Evolutionary conservation across 2,113 vertebrate genomes (phyloP), one percentile per base, ranked within the genome.

Genomic region (Siphamia tubifer): DNA sequence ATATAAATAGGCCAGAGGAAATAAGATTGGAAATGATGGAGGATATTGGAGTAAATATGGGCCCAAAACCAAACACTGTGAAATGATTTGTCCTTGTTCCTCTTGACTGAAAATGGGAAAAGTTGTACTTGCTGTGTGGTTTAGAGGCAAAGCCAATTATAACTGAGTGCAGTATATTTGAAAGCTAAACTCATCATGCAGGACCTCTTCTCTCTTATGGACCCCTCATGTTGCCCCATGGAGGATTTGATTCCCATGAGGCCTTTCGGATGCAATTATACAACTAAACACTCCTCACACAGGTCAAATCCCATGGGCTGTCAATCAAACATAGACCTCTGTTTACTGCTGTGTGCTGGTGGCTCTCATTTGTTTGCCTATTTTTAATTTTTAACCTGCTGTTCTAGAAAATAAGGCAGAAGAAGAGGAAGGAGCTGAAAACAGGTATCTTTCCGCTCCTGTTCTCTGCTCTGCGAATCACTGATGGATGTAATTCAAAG

Each of bases 401-500:
- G 48, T 66, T 66, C 45, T 8, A 8, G 28, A 20, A 61, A 52
- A 68, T 32, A 17, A 31, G 40, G 39, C 23, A 8, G 49, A 45
- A 39, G 57, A 19, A 55, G 40, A 65, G 47, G 66, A 70, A 48
- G 35, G 43, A 76, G 48, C 28, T 56, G 61, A 69, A 83, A 80
- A 74, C 63, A 60, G 63, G 51, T 49, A 27, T 40, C 32, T 74
- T 70, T 55, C 65, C 49, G 74, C 44, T 78, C 65, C 67, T 35
- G 17, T 53, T 64, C 58, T 72, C 69, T 34, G 4, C 51, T 74
- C 65, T 65, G 39, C 31, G 43, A 87, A 68, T 74, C 85, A 82
- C 67, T 64, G 82, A 86, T 69, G 86, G 68, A 80, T 84, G 81
- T 86, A 86, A 90, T 87, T 86, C 64, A 74, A 60, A 76, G 66